Evolutionary conservation across 2,797 vertebrate species (phyloP).

Genomic region (Anguilla pacifica): DNA sequence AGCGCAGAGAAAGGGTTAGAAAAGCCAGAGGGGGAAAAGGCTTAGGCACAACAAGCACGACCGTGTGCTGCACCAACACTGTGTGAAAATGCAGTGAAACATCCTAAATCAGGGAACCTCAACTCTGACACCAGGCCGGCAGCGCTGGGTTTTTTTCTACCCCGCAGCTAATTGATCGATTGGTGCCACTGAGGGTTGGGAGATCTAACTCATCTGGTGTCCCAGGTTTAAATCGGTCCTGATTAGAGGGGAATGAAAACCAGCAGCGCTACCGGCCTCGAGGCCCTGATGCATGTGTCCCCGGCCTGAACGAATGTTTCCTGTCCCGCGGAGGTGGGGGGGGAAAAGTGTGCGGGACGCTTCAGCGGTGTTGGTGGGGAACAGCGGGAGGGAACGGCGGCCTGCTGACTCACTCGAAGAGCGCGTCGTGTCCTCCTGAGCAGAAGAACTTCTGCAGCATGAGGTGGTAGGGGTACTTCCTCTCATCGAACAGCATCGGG

Average conservation of each 20-base stretch:
- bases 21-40: background rate
- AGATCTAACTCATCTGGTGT: no score
- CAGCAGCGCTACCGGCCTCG: background rate
- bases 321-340: background rate
- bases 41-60: background rate
- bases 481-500: conserved; percentile 94
- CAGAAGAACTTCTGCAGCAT: conserved; percentile 98
- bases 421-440: conserved; percentile 92
- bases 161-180: no score
- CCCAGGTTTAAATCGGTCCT: no score
- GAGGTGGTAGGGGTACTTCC: conserved; percentile 95
- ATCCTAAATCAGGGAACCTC: no score
- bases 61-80: background rate
- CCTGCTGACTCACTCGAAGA: conserved; percentile 86
- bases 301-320: background rate
- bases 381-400: background rate
- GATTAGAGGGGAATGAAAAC: no score
- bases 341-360: background rate
- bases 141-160: no score
- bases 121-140: no score
- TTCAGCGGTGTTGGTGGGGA: no score
- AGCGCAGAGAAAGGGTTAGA: background rate
- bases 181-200: no score
- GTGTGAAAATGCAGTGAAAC: background rate
- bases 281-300: background rate